Evolutionary conservation across 2,113 vertebrate species (phyloP), one percentile per base, ranked within the genome.

Genomic region (Terrapene triunguis): DNA sequence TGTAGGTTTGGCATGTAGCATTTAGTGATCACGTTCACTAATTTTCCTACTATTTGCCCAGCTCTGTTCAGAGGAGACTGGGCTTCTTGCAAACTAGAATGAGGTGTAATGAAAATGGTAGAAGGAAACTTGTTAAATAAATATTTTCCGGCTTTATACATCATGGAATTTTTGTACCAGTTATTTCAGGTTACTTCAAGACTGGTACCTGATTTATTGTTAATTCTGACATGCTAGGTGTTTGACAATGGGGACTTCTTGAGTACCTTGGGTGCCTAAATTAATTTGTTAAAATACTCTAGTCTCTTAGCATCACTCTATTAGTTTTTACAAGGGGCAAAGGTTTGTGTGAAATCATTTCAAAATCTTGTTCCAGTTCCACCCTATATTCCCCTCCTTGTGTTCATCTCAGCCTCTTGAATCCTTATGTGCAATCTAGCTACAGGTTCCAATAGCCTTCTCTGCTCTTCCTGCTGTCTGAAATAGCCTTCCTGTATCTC

Each of bases 1-100:
- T 95, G 93, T 97, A 90, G 80, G 50, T 90, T 97, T 97, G 95
- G 96, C 96, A 62, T 92, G 35, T 59, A 59, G 1, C 1, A 0
- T 92, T 93, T 95, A 91, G 83, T 90, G 91, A 92, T 96, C 91
- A 88, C 47, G 3, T 42, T 42, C 3, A 27, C 10, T 44, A 78
- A 44, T 21, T 88, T 93, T 93, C 57, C 76, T 88, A 47, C 87
- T 96, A 62, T 84, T 96, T 88, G 76, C 89, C 44, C 72, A 89
- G 93, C 92, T 96, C 89, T 76, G 92, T 88, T 88, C 35, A 76
- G 89, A 32, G 74, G 38, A 94, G 74, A 84, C 47, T 54, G 54
- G 59, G 35, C 16, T 88, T 7, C 38, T 93, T 92, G 9, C 21
- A 44, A 94, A 54, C 65, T 82, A 51, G 93, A 96, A 32, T 69